phyloP scores from a whole-genome alignment of 2,888 invertebrate species.

The Slavum lentiscoides region DNA sequence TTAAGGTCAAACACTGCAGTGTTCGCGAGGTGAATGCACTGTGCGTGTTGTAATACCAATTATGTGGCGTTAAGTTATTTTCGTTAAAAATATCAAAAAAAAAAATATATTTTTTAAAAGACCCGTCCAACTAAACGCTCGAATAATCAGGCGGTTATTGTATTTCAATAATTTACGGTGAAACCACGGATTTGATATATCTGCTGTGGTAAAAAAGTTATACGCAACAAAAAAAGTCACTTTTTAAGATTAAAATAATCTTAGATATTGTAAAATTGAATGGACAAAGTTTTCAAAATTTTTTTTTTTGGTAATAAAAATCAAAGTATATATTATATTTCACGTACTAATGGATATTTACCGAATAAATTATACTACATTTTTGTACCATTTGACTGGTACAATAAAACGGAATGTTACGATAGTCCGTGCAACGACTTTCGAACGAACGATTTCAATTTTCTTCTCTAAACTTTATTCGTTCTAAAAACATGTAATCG shows the following conservation, averaged over 20 bases:
- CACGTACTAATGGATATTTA: constrained; percentile 17
- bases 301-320: neutral
- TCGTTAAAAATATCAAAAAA: neutral
- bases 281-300: constrained; percentile 25
- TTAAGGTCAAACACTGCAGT: no score
- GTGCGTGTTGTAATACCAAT: no score
- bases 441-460: neutral
- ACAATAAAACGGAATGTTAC: neutral
- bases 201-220: neutral
- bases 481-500: neutral
- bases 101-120: no score
- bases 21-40: no score
- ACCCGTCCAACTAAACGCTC: neutral
- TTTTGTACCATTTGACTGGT: neutral
- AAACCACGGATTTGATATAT: neutral
- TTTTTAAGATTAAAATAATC: constrained; percentile 22
- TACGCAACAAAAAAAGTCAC: neutral
- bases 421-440: neutral
- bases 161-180: neutral
- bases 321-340: neutral
- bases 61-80: no score
- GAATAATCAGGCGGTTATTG: neutral
- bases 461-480: neutral
- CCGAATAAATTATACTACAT: neutral
- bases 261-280: neutral